Conservation (phyloP, 2,797 vertebrate species). For the Cuculus canorus region DNA sequence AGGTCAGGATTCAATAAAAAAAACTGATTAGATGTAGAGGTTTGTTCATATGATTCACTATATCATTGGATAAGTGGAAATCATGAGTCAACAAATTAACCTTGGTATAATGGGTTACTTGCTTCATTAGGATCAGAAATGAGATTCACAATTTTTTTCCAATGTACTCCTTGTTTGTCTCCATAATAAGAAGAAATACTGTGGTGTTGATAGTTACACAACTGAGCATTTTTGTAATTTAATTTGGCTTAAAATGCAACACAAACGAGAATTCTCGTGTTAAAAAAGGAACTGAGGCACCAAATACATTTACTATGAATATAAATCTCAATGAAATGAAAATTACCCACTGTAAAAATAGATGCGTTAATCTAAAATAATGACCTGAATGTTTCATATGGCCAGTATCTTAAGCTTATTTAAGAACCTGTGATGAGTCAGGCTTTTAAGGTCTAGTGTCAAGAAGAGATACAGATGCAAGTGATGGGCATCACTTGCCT, state of each 20-base stretch:
- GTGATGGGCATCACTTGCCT: background rate
- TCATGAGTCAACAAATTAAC: slow-evolving; percentile 81
- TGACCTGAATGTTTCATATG: background rate
- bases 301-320: background rate
- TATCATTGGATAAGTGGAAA: slow-evolving; percentile 79
- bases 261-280: slow-evolving; percentile 49
- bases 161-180: slow-evolving; percentile 51
- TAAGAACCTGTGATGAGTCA: background rate
- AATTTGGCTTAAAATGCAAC: slow-evolving; percentile 53
- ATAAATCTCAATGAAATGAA: background rate
- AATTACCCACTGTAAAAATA: background rate
- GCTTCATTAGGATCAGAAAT: slow-evolving; percentile 70
- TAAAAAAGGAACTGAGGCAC: slow-evolving; percentile 35
- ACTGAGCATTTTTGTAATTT: slow-evolving; percentile 51
- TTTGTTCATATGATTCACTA: slow-evolving; percentile 77
- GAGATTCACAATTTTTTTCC: slow-evolving; percentile 38
- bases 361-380: background rate
- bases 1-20: slow-evolving; percentile 83
- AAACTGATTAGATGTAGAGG: slow-evolving; percentile 79
- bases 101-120: slow-evolving; percentile 69
- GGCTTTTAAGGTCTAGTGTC: background rate
- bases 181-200: slow-evolving; percentile 16
- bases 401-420: background rate
- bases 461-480: background rate
- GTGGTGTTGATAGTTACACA: slow-evolving; percentile 15